Conservation (phyloP, 2,113 vertebrate genomes). For the Helogale parvula region DNA sequence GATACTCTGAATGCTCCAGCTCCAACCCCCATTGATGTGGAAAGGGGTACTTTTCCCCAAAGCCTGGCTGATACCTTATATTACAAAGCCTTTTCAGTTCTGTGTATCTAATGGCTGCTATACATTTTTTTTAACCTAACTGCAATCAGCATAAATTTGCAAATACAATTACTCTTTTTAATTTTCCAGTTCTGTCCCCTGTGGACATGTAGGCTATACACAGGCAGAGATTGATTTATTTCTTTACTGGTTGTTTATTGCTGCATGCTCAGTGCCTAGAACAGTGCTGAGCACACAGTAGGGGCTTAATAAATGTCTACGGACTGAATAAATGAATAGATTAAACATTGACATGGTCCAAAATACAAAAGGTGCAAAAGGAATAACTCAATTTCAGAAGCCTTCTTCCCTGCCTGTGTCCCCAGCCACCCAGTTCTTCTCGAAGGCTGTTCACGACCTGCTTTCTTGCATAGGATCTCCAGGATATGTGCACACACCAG, state of each 20-base stretch:
- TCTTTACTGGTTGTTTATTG: not conserved
- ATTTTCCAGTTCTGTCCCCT: not conserved
- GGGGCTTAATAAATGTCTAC: not conserved
- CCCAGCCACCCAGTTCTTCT: not conserved
- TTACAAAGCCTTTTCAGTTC: not conserved
- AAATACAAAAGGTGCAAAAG: not conserved
- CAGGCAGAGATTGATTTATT: not conserved
- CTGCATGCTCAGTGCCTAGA: not conserved
- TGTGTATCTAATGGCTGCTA: not conserved
- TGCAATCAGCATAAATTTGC: not conserved
- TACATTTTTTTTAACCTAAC: not conserved
- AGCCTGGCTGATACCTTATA: not conserved
- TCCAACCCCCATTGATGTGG: accelerated
- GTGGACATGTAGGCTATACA: not conserved
- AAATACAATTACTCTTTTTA: not conserved
- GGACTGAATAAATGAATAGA: not conserved
- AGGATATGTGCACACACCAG: not conserved
- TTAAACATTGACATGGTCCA: not conserved
- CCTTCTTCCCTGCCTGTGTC: not conserved
- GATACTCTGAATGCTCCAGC: not conserved
- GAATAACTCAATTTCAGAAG: not conserved
- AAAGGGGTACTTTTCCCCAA: not conserved
- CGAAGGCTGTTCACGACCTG: not conserved
- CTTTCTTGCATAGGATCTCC: too few species aligned
- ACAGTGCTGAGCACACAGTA: not conserved